Evolutionary conservation across 2,888 invertebrate genomes (phyloP).

Genomic region (Atherix ibis): DNA sequence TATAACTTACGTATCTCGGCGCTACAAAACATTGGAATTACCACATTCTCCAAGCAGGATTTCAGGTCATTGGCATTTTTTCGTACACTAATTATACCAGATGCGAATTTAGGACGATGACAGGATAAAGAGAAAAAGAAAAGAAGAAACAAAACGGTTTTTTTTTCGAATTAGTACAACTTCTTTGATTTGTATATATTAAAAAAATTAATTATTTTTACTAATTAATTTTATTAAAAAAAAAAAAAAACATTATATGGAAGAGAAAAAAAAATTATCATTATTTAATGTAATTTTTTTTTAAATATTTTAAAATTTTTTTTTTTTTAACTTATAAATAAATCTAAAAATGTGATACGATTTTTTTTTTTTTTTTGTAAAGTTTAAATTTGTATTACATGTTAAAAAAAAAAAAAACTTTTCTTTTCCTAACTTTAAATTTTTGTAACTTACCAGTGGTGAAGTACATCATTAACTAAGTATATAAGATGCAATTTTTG

Average conservation of each 20-base stretch:
- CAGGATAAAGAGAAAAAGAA: slow-evolving; percentile 1
- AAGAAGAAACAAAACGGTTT: slow-evolving; percentile 4
- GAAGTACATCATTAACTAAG: slow-evolving; percentile 94
- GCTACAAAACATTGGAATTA: slow-evolving; percentile 96
- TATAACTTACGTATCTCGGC: slow-evolving; percentile 56
- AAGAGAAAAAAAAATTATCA: slow-evolving; percentile 3
- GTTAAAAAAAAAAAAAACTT: background rate
- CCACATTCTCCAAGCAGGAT: slow-evolving; percentile 84
- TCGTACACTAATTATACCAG: slow-evolving; percentile 79
- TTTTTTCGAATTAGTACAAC: no score
- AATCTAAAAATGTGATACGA: no score
- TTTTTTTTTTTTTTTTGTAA: no score
- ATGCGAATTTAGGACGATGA: background rate
- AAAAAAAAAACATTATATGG: slow-evolving; percentile 6
- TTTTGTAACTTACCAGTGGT: slow-evolving; percentile 76
- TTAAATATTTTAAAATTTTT: no score
- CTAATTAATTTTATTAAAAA: slow-evolving; percentile 8
- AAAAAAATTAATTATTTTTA: slow-evolving; percentile 1
- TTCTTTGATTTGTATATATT: no score
- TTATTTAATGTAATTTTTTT: no score
- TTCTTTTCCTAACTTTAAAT: background rate
- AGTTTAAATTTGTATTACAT: background rate
- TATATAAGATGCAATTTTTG: slow-evolving; percentile 96
- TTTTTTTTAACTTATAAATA: no score
- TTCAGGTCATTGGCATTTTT: slow-evolving; percentile 90